Evolutionary conservation across 1,140 invertebrate genomes (phyloP), one percentile per base, ranked within the genome.

Genomic region (Trachelipus rathkii): DNA sequence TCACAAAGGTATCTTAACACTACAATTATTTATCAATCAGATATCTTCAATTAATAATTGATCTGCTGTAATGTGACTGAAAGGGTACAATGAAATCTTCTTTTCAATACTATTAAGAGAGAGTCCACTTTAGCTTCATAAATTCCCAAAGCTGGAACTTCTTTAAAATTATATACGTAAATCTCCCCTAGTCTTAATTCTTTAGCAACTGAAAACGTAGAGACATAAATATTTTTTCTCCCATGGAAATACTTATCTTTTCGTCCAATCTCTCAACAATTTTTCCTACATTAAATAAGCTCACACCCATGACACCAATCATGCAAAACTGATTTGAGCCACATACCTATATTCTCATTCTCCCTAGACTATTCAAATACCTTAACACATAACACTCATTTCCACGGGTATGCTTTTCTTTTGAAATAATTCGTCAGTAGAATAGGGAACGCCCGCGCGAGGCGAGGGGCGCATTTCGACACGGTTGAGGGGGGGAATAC

Each of bases 161-260:
- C 79, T 69, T 67, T 70, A 4, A 80, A 45, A 33, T 67, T n/a
- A 19, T 70, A n/a, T n/a, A n/a, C n/a, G n/a, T n/a, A n/a, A n/a
- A n/a, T n/a, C n/a, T n/a, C n/a, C n/a, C n/a, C 24, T 13, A 10
- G 83, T 86, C 87, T 69, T 88, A n/a, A n/a, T n/a, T n/a, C n/a
- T n/a, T 87, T 73, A 90, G 89, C 84, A 89, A 91, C 79, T 88
- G 87, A 44, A 91, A n/a, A n/a, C n/a, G 82, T 44, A 89, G 82
- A 67, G 90, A 82, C 43, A 53, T 76, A 84, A 82, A 24, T 21
- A 60, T 53, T 11, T 70, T 73, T 19, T 75, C 50, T 44, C 53
- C 80, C 82, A 82, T 9, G 44, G 70, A 8, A 71, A 84, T 85
- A 84, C 73, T 85, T 79, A 60, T 81, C 73, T 60, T 72, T 74